Evolutionary conservation across 2,888 invertebrate genomes (phyloP), one percentile per base, ranked within the genome.

Genomic region (Ametastegia equiseti): DNA sequence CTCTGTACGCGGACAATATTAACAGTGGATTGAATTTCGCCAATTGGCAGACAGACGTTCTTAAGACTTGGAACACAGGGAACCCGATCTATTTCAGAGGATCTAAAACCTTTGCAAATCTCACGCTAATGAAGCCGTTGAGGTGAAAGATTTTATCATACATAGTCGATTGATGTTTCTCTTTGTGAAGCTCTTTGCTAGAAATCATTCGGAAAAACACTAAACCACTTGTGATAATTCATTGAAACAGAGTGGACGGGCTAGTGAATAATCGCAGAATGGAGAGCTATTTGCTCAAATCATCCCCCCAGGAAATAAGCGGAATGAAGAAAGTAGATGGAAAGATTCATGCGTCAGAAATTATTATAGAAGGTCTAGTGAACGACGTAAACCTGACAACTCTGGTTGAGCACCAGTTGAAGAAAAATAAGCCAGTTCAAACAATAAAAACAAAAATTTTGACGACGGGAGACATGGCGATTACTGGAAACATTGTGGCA

Each of bases 21-120:
- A 87, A 93, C 84, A 89, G 92, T 69, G 89, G 92, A 67, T 92
- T 93, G 0, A 89, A 93, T 67, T 87, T 94, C 11, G 81, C 88
- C 2, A 86, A 92, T 71, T 94, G 93, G 93, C 89, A 93, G 1
- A 87, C 90, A 33, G 89, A 92, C 47, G 88, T 93, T 0, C 90
- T 94, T 2, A 88, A 92, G 15, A 92, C 90, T 83, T 84, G 86
- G 7, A 84, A 83, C n/a, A 80, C 47, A 3, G 65, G 82, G 4
- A 90, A 89, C 5, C 90, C 89, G 80, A 90, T 91, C 81, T 91
- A 89, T 11, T 91, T 94, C n/a, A 87, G 89, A 27, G 94, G 93
- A 60, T 88, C 85, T 9, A 93, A 93, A 77, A 90, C 81, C 0
- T 93, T 94, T 11, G 90, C 91, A 83, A 90, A 90, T 63, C 85